Evolutionary conservation across 2,797 vertebrate genomes (phyloP).

Genomic region (Naso thynnoides): DNA sequence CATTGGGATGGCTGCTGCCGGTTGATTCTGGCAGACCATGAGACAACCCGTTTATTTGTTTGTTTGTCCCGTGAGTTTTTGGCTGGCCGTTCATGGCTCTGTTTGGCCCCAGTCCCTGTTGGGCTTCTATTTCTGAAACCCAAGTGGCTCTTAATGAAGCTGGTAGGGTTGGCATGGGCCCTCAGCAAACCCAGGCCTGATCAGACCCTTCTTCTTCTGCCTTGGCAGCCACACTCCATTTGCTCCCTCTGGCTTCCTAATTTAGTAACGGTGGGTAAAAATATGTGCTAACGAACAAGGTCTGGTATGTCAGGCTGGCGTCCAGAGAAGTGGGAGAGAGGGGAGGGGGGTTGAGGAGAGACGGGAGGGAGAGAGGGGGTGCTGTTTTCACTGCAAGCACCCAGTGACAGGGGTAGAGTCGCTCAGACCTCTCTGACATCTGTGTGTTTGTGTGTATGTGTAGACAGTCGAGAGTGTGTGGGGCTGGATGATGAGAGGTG

Average conservation of each 20-base stretch:
- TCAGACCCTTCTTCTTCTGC: slow-evolving; percentile 86
- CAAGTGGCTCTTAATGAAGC: slow-evolving; percentile 84
- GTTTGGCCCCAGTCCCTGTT: slow-evolving; percentile 81
- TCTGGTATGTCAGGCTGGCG: slow-evolving; percentile 91
- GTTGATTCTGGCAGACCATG: slow-evolving; percentile 82
- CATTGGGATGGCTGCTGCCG: slow-evolving; percentile 79
- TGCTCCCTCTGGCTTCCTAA: slow-evolving; percentile 93
- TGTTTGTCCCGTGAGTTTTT: slow-evolving; percentile 85
- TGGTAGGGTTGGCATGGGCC: slow-evolving; percentile 84
- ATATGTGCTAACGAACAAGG: slow-evolving; percentile 90
- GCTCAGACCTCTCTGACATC: slow-evolving; percentile 74
- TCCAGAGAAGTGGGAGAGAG: slow-evolving; percentile 84
- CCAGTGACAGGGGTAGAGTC: slow-evolving; percentile 78
- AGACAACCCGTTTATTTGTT: slow-evolving; percentile 84
- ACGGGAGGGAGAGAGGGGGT: slow-evolving; percentile 11
- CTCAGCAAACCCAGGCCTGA: slow-evolving; percentile 84
- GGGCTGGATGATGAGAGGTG: slow-evolving; percentile 58
- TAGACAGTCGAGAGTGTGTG: slow-evolving; percentile 51
- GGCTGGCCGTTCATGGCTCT: slow-evolving; percentile 78
- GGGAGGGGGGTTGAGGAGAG: slow-evolving; percentile 19
- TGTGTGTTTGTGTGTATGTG: slow-evolving; percentile 69
- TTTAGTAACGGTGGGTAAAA: slow-evolving; percentile 97
- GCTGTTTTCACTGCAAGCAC: slow-evolving; percentile 80
- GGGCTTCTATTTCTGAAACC: slow-evolving; percentile 87
- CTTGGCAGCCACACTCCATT: slow-evolving; percentile 85